A percentile compares a stretch with the other conserved stretches of the same genome.
phyloP scores from a whole-genome alignment of 2,113 vertebrate species.

The Lynx canadensis region DNA sequence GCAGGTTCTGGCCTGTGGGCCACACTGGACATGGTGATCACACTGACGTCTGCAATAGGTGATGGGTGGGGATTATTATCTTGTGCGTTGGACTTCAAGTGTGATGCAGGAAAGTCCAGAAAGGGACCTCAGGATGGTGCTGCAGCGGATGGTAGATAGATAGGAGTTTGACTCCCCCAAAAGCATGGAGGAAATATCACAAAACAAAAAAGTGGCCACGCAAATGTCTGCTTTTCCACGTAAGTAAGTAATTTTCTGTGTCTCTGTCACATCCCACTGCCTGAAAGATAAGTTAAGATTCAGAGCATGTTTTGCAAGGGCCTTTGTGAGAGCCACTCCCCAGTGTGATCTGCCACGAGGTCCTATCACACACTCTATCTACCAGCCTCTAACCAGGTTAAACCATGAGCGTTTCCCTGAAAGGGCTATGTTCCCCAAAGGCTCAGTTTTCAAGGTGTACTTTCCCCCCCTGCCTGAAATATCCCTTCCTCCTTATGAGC shows the following conservation, averaged over 20 bases:
- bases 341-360: not conserved
- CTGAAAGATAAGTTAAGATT: not conserved
- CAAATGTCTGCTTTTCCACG: not conserved
- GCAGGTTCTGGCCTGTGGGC: too few relatives aligned
- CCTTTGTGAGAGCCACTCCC: not conserved
- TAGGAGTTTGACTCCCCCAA: not conserved
- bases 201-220: not conserved
- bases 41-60: not conserved
- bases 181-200: not conserved
- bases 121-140: not conserved
- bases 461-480: not conserved
- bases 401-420: not conserved
- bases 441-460: not conserved
- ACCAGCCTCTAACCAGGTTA: not conserved
- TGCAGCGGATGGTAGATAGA: not conserved
- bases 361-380: not conserved
- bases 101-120: not conserved
- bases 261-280: not conserved
- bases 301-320: not conserved
- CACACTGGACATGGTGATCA: not conserved
- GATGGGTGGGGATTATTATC: not conserved
- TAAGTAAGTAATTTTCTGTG: not conserved
- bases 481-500: not conserved
- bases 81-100: not conserved
- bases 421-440: not conserved